These are phyloP conservation scores for Bursaphelenchus mucronatus DNA, from an alignment of 1,140 invertebrate genomes.

Conservation along the genomic window DNA sequence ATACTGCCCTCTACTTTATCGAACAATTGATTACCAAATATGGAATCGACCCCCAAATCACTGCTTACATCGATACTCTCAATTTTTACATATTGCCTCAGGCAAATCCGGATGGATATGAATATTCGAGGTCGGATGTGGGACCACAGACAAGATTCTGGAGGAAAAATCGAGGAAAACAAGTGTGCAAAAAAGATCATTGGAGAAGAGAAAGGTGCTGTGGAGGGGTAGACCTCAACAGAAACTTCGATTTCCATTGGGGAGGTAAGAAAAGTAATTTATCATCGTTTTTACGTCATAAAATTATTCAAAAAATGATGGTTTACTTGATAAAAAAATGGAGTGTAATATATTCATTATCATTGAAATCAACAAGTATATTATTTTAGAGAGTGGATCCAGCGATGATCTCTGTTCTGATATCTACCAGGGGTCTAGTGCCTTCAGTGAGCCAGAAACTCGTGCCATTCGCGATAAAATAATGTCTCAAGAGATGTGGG, in stretches of 20 bases:
- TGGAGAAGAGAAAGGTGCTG: constrained; percentile 59
- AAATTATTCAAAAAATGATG: no score
- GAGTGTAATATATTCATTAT: no score
- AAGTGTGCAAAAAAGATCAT: constrained; percentile 58
- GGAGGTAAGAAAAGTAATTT: constrained; percentile 38
- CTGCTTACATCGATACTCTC: constrained; percentile 59
- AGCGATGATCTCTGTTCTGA: constrained; percentile 54
- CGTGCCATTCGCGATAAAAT: constrained; percentile 57
- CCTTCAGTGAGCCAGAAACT: constrained; percentile 51
- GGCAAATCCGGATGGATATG: constrained; percentile 63
- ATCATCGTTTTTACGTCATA: neutral
- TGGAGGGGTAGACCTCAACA: constrained; percentile 64
- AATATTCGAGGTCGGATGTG: constrained; percentile 57
- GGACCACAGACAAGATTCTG: constrained; percentile 57
- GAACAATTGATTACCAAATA: constrained; percentile 57
- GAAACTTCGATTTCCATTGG: constrained; percentile 61
- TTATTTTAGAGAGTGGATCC: constrained; percentile 50
- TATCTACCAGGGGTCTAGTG: constrained; percentile 53
- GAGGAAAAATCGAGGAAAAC: constrained; percentile 53
- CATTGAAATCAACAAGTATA: no score
- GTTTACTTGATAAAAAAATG: no score
- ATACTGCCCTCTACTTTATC: constrained; percentile 62
- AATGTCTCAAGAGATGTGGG: constrained; percentile 52
- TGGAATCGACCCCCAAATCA: constrained; percentile 50
- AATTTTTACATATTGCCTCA: constrained; percentile 63